Evolutionary conservation across 1,140 invertebrate genomes (phyloP), one percentile per base, ranked within the genome.

Genomic region (Drosophila triauraria): DNA sequence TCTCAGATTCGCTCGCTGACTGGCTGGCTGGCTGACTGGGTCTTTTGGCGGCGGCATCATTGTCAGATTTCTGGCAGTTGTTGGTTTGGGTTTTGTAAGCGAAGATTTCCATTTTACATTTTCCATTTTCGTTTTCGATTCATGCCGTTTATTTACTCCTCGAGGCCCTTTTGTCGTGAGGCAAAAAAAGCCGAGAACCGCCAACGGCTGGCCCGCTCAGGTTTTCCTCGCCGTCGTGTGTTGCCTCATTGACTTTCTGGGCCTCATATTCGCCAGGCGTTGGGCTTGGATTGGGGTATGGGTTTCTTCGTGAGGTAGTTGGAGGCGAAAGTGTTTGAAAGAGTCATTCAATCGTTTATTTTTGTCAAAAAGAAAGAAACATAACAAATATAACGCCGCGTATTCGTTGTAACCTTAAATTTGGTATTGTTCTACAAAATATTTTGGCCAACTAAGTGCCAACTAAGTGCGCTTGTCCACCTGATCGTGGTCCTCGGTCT

Each of bases 231-330:
- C 12, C 30, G 53, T 70, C 57, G 48, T 76, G 78, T 88, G 84
- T 87, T 87, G 84, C 84, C 84, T 80, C 84, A 87, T 88, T 87
- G 84, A 58, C 70, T 83, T 87, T 83, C 83, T 78, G 72, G 84
- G 84, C 77, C 59, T 87, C 68, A 85, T 74, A 85, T 85, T 74
- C 65, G 68, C 51, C 74, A 58, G 63, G 59, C 53, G 42, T 46
- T 68, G 48, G 42, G 67, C 43, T 60, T 61, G 51, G 13, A 7
- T 17, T 17, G 17, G 6, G 20, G 32, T 15, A 7, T 56, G 13
- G 20, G 13, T 7, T 7, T 56, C 51, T 69, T 82, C 56, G 69
- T 78, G 68, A 78, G 75, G 75, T 78, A 78, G 63, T 69, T 17
- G 23, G 17, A 51, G 51, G 47, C 50, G 50, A 75, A 53, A 65